phyloP scores from a whole-genome alignment of 2,113 vertebrate species.

The Rousettus leschenaultii region DNA sequence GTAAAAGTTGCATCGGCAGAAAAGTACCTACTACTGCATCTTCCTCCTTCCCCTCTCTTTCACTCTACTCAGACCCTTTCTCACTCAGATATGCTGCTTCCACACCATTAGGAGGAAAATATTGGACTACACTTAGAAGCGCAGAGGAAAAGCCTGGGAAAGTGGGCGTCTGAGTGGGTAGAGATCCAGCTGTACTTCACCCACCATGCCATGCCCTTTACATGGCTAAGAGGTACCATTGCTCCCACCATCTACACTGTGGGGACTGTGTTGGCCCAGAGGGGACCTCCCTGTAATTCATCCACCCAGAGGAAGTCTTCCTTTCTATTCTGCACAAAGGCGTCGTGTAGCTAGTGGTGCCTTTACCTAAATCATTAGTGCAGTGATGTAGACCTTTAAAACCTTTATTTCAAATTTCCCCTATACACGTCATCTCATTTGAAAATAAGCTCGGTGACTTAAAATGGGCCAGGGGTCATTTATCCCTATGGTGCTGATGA shows the following conservation, averaged over 20 bases:
- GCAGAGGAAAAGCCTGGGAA: not conserved
- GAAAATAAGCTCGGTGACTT: not conserved
- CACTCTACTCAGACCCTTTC: not conserved
- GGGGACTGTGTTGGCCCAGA: not conserved
- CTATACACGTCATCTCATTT: not conserved
- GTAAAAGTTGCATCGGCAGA: not conserved
- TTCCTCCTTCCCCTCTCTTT: not conserved
- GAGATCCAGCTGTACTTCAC: not conserved
- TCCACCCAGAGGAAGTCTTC: not conserved
- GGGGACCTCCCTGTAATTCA: not conserved
- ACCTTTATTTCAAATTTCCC: not conserved
- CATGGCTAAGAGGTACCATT: accelerated
- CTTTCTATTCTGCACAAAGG: not conserved
- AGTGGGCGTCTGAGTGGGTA: not conserved
- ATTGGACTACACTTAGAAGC: not conserved
- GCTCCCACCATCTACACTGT: no score
- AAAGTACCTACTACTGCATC: not conserved
- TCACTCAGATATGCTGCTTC: not conserved
- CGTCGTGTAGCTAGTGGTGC: not conserved
- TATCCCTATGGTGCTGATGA: not conserved
- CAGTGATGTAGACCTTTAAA: not conserved
- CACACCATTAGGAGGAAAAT: not conserved
- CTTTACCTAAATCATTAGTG: not conserved
- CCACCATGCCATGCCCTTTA: not conserved
- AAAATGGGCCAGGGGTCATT: not conserved